phyloP scores from a whole-genome alignment of 2,797 vertebrate species.

The Gambusia yucatana region DNA sequence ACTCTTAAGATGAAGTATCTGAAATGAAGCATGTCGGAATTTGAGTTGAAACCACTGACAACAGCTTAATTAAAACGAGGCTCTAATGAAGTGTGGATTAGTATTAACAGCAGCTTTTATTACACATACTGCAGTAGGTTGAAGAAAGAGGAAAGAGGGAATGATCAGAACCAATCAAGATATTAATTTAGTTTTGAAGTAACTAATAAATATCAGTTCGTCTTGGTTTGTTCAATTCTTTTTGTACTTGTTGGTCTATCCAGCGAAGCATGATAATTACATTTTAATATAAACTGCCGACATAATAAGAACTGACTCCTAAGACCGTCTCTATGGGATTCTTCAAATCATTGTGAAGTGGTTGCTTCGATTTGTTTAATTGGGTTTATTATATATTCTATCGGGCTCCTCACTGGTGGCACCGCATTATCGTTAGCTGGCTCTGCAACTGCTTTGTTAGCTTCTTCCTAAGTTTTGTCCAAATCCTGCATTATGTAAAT shows the following conservation, averaged over 20 bases:
- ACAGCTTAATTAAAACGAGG: not conserved
- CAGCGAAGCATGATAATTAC: constrained; percentile 38
- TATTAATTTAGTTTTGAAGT: not conserved
- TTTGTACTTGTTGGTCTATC: constrained; percentile 7
- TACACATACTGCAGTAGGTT: not conserved
- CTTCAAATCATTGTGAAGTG: constrained; percentile 21
- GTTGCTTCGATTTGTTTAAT: constrained; percentile 17
- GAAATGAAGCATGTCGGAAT: not conserved
- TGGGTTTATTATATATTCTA: constrained; percentile 9
- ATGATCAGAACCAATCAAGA: not conserved
- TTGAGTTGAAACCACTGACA: not conserved
- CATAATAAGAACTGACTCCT: constrained; percentile 29
- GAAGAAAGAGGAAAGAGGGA: not conserved
- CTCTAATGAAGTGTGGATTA: not conserved
- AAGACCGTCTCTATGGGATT: not conserved
- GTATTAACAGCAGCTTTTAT: not conserved
- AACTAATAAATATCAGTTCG: constrained; percentile 32
- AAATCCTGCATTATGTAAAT: constrained; percentile 17
- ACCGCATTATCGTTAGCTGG: not conserved
- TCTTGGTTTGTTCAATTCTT: constrained; percentile 9
- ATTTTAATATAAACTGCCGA: constrained; percentile 20
- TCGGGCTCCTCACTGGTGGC: not conserved
- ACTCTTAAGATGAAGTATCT: not conserved
- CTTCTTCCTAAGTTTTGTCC: constrained; percentile 19
- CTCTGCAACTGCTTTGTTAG: constrained; percentile 9